phyloP scores from a whole-genome alignment of 2,888 invertebrate species.

The Megaustenia siamemsis region DNA sequence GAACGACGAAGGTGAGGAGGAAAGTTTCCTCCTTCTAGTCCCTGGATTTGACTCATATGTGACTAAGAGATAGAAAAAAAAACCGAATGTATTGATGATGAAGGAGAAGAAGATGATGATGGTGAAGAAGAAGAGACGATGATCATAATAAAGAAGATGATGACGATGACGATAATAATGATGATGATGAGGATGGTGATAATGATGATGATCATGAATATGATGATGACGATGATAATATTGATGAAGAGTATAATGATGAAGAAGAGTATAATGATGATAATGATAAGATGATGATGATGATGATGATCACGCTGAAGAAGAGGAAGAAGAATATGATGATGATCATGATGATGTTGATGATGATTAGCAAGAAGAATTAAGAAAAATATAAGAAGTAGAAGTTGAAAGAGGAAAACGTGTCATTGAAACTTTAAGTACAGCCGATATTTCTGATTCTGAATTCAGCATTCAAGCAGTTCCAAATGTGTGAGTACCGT shows the following conservation, averaged over 20 bases:
- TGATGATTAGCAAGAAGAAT: too few relatives aligned
- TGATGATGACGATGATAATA: neutral
- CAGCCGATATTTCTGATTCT: too few relatives aligned
- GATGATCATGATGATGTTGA: too few relatives aligned
- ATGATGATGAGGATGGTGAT: neutral
- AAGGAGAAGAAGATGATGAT: neutral
- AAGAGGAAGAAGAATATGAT: neutral
- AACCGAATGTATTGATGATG: neutral
- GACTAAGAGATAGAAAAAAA: too few relatives aligned
- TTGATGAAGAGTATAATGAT: neutral
- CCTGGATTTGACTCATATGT: too few relatives aligned
- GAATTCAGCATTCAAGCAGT: too few relatives aligned
- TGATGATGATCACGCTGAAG: neutral
- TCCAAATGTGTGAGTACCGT: too few relatives aligned
- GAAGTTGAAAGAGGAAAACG: too few relatives aligned
- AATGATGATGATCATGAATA: neutral
- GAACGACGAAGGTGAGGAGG: too few relatives aligned
- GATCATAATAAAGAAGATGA: neutral
- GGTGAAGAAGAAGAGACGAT: neutral
- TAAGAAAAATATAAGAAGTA: too few relatives aligned
- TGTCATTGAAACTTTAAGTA: too few relatives aligned
- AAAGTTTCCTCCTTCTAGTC: too few relatives aligned
- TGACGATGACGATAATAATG: neutral
- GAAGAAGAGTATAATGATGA: neutral
- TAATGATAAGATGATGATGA: neutral